These are phyloP conservation scores for Acrossocheilus wenchowensis DNA, from an alignment of 2,797 vertebrate genomes.

Conservation along the genomic window DNA sequence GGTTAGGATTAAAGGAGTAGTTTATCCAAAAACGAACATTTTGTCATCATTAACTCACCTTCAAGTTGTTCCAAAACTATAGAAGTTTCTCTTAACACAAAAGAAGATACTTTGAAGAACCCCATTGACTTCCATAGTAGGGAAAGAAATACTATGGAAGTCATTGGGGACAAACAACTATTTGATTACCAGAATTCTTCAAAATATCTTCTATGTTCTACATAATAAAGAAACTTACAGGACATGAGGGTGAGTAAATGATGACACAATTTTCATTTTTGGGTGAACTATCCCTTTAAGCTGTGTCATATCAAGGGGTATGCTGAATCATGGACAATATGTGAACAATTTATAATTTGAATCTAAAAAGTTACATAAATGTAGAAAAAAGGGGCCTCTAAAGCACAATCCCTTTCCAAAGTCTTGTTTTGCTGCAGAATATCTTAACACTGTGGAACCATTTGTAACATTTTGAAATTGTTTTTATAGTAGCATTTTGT, in stretches of 20 bases:
- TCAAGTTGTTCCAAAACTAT: neutral
- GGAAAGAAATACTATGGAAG: neutral
- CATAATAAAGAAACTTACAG: no score
- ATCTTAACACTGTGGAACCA: neutral
- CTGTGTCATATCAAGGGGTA: no score
- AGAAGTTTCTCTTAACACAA: neutral
- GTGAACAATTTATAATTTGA: no score
- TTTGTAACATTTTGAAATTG: neutral
- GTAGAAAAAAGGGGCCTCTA: neutral
- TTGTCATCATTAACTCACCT: neutral
- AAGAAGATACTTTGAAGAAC: neutral
- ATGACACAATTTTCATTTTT: no score
- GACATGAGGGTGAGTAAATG: no score
- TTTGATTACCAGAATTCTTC: neutral
- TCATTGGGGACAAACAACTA: no score
- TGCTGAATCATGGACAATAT: no score
- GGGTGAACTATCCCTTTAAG: no score
- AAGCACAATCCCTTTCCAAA: neutral
- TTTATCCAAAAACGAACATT: neutral
- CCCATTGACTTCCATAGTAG: neutral
- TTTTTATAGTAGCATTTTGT: no score
- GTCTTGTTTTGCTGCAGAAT: neutral
- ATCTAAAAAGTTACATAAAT: no score
- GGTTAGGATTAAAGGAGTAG: neutral
- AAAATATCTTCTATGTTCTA: neutral